Evolutionary conservation across 2,888 invertebrate species (phyloP).

Genomic region (Siphlonurus alternatus): DNA sequence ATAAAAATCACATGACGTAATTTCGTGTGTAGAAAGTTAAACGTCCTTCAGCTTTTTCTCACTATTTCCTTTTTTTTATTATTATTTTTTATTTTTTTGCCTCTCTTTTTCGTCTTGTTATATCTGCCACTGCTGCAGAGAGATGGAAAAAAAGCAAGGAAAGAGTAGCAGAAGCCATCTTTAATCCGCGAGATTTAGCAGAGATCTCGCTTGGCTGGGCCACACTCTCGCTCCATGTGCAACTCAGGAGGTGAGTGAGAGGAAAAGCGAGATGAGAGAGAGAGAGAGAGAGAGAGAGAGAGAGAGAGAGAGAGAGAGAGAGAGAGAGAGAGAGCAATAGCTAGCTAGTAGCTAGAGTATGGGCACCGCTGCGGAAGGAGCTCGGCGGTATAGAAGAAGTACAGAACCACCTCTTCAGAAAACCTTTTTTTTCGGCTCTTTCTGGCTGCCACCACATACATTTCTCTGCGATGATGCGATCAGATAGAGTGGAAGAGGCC

Average conservation of each 20-base stretch:
- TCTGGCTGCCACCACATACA: no score
- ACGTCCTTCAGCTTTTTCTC: background rate
- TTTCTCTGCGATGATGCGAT: background rate
- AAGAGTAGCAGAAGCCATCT: background rate
- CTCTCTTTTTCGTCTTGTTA: background rate
- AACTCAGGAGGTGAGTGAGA: background rate
- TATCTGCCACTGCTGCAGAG: background rate
- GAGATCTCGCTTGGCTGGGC: background rate
- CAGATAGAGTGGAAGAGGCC: background rate
- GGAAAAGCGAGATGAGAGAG: background rate
- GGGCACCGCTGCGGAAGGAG: background rate
- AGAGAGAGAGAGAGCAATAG: background rate
- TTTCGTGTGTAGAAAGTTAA: background rate
- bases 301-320: background rate
- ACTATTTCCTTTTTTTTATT: background rate
- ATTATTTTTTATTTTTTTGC: background rate
- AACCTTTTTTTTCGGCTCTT: background rate
- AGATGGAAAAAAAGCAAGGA: no score
- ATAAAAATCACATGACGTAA: background rate
- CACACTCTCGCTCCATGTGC: background rate
- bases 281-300: background rate
- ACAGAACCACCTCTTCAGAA: background rate
- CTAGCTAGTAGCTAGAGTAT: background rate
- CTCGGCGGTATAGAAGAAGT: background rate
- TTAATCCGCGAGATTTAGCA: background rate